Percentiles rank a stretch among this genome's conserved stretches.
phyloP scores from a whole-genome alignment of 2,113 vertebrate species.

The Tachysurus vachellii region DNA sequence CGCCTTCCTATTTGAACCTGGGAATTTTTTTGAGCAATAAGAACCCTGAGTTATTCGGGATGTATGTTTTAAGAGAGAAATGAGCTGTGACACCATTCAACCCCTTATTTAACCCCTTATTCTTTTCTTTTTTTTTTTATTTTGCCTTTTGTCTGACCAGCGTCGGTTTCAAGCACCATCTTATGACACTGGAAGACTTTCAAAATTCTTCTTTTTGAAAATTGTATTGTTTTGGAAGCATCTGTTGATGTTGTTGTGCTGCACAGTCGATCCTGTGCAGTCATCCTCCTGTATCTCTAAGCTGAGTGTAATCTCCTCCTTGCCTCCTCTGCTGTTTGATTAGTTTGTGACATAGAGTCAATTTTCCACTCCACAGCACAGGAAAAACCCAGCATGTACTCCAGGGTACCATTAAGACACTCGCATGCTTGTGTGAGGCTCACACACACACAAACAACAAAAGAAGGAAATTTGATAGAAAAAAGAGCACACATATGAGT shows the following conservation, averaged over 20 bases:
- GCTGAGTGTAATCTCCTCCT: conserved; percentile 38
- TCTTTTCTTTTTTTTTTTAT: not conserved
- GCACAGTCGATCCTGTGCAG: not conserved
- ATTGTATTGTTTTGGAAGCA: conserved; percentile 22
- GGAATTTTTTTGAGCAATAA: conserved; percentile 75
- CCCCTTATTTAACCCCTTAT: no score
- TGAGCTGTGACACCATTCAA: conserved; percentile 12
- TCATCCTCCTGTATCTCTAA: conserved; percentile 27
- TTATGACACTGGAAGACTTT: conserved; percentile 10
- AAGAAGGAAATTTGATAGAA: conserved; percentile 10
- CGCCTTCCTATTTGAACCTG: conserved; percentile 57
- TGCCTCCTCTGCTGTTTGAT: conserved; percentile 67
- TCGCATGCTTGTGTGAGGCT: conserved; percentile 6
- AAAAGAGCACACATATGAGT: conserved; percentile 21
- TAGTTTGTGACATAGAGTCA: conserved; percentile 72
- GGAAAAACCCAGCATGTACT: conserved; percentile 57
- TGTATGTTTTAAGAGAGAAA: conserved; percentile 1
- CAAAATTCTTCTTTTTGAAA: not conserved
- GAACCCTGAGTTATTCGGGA: conserved; percentile 39
- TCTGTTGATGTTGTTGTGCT: not conserved
- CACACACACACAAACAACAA: not conserved
- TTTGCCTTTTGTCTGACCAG: not conserved
- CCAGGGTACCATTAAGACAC: conserved; percentile 55
- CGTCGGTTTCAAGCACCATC: conserved; percentile 24
- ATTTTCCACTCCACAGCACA: conserved; percentile 74